phyloP scores from a whole-genome alignment of 2,797 vertebrate genomes.

The Halcyon smyrnensis region DNA sequence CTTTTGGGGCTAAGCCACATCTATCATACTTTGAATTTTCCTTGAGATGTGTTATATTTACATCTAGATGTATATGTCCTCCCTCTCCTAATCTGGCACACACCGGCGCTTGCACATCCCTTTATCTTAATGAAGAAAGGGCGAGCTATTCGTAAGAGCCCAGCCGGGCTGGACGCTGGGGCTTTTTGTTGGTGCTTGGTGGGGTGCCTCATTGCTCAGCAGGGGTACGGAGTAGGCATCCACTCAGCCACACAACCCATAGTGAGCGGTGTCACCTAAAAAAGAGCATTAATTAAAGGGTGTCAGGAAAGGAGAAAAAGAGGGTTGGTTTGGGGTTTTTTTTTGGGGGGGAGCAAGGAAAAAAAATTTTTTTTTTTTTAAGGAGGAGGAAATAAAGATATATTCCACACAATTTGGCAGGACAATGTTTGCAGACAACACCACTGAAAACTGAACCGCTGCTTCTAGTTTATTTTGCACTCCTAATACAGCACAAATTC shows the following conservation, averaged over 20 bases:
- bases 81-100: not conserved
- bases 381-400: conserved; percentile 23
- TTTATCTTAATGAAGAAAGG: conserved; percentile 59
- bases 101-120: not conserved
- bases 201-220: conserved; percentile 47
- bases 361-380: not conserved
- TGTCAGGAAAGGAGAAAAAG: conserved; percentile 61
- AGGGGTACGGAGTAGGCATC: conserved; percentile 60
- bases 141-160: conserved; percentile 68
- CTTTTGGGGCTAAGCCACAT: not conserved
- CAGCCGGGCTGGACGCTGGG: conserved; percentile 47
- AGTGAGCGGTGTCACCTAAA: conserved; percentile 39
- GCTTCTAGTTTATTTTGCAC: not conserved
- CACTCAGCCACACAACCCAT: conserved; percentile 58
- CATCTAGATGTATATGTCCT: not conserved
- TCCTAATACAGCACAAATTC: not conserved
- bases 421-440: not conserved
- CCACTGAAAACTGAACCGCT: not conserved
- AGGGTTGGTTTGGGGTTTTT: not conserved
- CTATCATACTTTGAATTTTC: not conserved
- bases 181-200: conserved; percentile 69
- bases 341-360: not conserved
- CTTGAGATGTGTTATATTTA: not conserved
- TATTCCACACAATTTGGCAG: not conserved
- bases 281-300: conserved; percentile 74